These are phyloP conservation scores for Hydrozoanthus tunicans DNA, from an alignment of 64 coral and sea anemone genomes.

Conservation along the genomic window DNA sequence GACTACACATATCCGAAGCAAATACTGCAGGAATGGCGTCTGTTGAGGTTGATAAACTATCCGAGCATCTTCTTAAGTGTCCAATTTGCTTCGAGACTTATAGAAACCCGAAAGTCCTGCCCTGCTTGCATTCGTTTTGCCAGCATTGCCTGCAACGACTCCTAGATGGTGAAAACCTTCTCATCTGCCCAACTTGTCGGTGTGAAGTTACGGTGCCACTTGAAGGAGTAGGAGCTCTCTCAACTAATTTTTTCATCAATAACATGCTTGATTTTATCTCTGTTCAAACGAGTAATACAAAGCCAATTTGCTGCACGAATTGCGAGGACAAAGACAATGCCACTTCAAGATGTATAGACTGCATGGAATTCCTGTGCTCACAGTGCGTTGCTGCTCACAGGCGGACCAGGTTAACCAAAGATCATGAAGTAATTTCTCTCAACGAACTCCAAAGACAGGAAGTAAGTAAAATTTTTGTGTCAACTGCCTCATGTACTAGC, in stretches of 20 bases:
- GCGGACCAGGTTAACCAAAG: conserved; percentile 87
- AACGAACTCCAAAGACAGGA: conserved; percentile 80
- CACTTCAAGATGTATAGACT: conserved; percentile 83
- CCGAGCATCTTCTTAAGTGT: conserved; percentile 94
- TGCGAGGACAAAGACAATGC: conserved; percentile 82
- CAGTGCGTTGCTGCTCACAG: conserved; percentile 91
- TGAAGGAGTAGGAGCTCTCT: conserved; percentile 81
- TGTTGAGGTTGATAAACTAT: conserved; percentile 90
- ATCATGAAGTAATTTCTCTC: conserved; percentile 90
- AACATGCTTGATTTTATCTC: conserved; percentile 98
- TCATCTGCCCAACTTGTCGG: conserved; percentile 89
- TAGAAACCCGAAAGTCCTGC: conserved; percentile 87
- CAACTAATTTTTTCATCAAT: conserved; percentile 98
- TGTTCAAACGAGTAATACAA: conserved; percentile 78
- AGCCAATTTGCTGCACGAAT: conserved; percentile 88
- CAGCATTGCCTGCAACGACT: conserved; percentile 86
- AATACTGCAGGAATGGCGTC: conserved; percentile 70
- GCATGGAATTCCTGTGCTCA: conserved; percentile 93
- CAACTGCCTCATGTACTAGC: too few species aligned
- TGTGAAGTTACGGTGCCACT: conserved; percentile 76
- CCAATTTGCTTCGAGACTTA: conserved; percentile 96
- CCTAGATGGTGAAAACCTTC: conserved; percentile 72
- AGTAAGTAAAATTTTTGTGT: not conserved
- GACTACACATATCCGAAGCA: not conserved
- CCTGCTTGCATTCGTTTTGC: conserved; percentile 93